A percentile compares a stretch with the other conserved stretches of the same genome.
Evolutionary conservation across 2,113 vertebrate species (phyloP).

Genomic region (Nettapus auritus): DNA sequence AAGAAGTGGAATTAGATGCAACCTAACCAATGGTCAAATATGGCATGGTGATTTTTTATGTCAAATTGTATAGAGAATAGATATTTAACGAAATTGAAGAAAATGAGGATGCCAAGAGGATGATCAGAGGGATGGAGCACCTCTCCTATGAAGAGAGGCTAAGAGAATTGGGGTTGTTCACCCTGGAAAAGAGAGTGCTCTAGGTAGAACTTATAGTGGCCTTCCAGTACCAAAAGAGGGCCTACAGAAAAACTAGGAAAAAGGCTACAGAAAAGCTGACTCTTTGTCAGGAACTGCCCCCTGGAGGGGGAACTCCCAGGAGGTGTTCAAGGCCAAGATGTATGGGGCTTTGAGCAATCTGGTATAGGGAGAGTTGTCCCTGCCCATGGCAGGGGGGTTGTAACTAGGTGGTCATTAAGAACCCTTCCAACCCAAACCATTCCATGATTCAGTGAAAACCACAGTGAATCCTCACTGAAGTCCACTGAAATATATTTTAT

Average conservation of each 20-base stretch:
- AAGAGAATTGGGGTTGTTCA: background rate
- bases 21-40: background rate
- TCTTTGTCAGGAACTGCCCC: background rate
- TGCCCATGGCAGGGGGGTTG: background rate
- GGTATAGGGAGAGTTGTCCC: background rate
- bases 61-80: background rate
- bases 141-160: background rate
- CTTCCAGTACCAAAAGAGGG: background rate
- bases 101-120: background rate
- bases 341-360: background rate
- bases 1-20: background rate
- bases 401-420: background rate
- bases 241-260: background rate
- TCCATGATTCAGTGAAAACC: background rate
- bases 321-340: background rate
- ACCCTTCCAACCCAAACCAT: background rate
- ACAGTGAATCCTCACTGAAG: background rate
- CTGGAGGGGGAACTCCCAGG: too few relatives aligned
- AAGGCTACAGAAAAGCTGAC: too few relatives aligned
- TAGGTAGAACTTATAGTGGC: too few relatives aligned
- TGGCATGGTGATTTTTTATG: background rate
- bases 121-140: background rate
- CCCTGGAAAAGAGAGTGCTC: background rate
- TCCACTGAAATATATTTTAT: background rate
- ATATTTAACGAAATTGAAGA: background rate